Evolutionary conservation across 2,113 vertebrate genomes (phyloP), one percentile per base, ranked within the genome.

Genomic region (Gobius niger): DNA sequence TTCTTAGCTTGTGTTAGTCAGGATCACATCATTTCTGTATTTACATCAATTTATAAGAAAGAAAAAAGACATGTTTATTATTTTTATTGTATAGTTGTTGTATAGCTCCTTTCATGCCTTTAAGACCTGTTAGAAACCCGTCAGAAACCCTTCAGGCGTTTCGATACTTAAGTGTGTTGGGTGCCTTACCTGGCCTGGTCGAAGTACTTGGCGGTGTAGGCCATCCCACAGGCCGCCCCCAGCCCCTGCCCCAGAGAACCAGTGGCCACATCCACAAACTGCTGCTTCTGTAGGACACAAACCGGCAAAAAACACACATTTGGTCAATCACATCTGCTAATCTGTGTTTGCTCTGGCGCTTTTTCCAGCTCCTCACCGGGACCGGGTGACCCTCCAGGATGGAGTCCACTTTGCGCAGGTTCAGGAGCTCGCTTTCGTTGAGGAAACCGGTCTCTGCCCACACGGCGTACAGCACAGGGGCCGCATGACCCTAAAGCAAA

Each of bases 231-330:
- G 1, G 96, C 95, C 1, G 96, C 95, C 57, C 96, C 96, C 8
- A 98, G 93, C n/a, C 96, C 96, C 82, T 98, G 96, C 51, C 96
- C 96, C 77, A 98, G 93, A 67, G 96, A 97, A 70, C 96, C 96
- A 71, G 96, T 98, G 86, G 96, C 96, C 82, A 98, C 96, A 44
- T 98, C 96, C 11, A 96, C 96, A 91, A 98, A 98, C 74, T 93
- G 92, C 91, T 97, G 96, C 91, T 94, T 98, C 96, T 98, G 90
- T 83, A 70, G 40, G 14, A 61, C 16, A 24, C 62, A 76, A 2
- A 63, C 59, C 72, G 18, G 57, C 10, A 52, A 60, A 78, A 34
- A 34, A 34, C 24, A 34, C 24, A 34, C 24, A 34, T 34, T 34
- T 34, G 24, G 5, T 34, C 24, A 34, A 34, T 4, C 24, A 34